Evolutionary conservation across 1,140 invertebrate species (phyloP), one percentile per base, ranked within the genome.

Genomic region (Dufourea novaeangliae): DNA sequence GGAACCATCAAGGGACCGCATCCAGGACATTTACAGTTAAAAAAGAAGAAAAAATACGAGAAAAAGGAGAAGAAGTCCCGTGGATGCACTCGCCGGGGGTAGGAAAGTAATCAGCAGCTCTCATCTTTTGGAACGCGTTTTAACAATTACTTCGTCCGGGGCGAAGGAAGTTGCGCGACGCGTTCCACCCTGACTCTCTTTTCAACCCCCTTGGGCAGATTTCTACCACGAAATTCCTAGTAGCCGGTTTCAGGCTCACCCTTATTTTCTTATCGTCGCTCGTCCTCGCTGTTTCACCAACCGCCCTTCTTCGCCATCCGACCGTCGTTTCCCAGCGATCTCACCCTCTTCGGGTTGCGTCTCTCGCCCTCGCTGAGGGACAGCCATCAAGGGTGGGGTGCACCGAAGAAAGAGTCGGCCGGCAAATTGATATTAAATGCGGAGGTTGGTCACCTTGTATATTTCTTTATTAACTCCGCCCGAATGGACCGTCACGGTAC

Each of bases 361-460:
- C n/a, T 68, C 68, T 72, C 74, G 59, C 75, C 82, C 81, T 81
- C 50, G 41, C 78, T 57, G 67, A 71, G 78, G 72, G 79, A 68
- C 32, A 63, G 52, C 78, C 59, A 75, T 79, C 80, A 78, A 62
- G 84, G 84, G n/a, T n/a, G n/a, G n/a, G n/a, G n/a, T n/a, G n/a
- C n/a, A n/a, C n/a, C n/a, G 80, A 87, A 67, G 81, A 78, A 83
- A 82, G 85, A 78, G 70, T 81, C 37, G 76, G 73, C 75, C 80
- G 82, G 87, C 89, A 92, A 92, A 92, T 91, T 92, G 90, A 90
- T 90, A 90, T 90, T 89, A 89, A 92, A 90, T 90, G 89, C 86
- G 85, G 81, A 86, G 88, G 89, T 86, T 88, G 90, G 88, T 88
- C 89, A 89, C 88, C 87, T 88, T 89, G 87, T 89, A 87, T 89